Conservation (phyloP, 2,888 invertebrate genomes). For the Xestia c-nigrum region DNA sequence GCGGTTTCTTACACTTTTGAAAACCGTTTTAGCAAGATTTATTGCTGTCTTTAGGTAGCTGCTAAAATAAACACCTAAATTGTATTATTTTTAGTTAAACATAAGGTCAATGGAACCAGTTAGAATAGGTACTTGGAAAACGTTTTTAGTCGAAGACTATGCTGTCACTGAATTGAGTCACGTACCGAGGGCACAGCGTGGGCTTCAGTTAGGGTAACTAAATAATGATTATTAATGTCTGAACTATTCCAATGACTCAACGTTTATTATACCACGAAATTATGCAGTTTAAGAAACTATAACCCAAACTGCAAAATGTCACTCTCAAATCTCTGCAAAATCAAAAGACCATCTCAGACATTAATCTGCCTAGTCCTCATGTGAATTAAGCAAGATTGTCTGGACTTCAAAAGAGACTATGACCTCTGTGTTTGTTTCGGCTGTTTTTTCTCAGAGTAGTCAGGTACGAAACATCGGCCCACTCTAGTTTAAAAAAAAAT, state of each 20-base stretch:
- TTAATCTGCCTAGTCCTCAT: too few relatives aligned
- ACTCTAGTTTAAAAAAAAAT: too few relatives aligned
- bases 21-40: neutral
- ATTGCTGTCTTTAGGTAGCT: neutral
- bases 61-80: neutral
- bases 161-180: conserved; percentile 13
- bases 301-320: neutral
- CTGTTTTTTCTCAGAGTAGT: too few relatives aligned
- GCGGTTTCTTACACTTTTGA: neutral
- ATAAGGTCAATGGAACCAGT: conserved; percentile 19
- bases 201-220: neutral
- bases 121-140: neutral
- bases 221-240: conserved; percentile 1
- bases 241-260: neutral
- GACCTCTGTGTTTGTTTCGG: too few relatives aligned
- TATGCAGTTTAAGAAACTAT: neutral
- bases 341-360: too few relatives aligned
- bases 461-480: too few relatives aligned
- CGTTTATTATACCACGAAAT: neutral
- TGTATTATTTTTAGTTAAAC: conserved; percentile 6
- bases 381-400: too few relatives aligned
- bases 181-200: conserved; percentile 10
- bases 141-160: conserved; percentile 19
- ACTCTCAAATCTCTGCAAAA: neutral
- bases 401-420: too few relatives aligned